Base-by-base conservation (phyloP, 1,140 invertebrate genomes). In the Aphelinus atriplicis region DNA sequence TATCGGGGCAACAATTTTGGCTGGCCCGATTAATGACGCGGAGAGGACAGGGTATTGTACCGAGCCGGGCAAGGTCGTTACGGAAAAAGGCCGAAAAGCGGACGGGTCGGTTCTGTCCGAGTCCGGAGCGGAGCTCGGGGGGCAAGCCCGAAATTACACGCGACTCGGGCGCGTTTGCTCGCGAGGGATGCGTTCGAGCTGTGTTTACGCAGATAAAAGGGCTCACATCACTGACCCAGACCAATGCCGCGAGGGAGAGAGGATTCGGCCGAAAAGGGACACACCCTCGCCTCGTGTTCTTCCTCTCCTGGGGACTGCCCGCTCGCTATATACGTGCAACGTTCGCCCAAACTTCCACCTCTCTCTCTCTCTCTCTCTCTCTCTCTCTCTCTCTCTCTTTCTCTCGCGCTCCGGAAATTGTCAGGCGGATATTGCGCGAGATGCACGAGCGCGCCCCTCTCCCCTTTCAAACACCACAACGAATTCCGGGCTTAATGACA, bases 181-280 rank as follows among this genome's bases (percentile, higher is more conserved):
- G 58, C 58, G 26, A 26, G 26, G 26, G 26, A 26, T 26, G 26
- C 26, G 26, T 26, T 26, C 26, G 26, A 26, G 26, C 26, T 26
- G 26, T 26, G 26, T 60, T 60, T 60, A 3, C 43, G 58, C 42
- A 60, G 42, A 26, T 26, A 26, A 26, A 26, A 26, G 26, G 26
- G 26, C 26, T 26, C 58, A 64, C 57, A 61, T 7, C 50, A 72
- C 71, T 72, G 61, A 72, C 71, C 71, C 61, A 72, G 57, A 60
- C 57, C 57, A 6, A 7, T 7, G 5, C 58, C 6, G 7, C 26
- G 58, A 43, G 26, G 26, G 26, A 26, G 26, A 26, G 26, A 26
- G 26, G 26, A 26, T 26, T 26, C 26, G 26, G 26, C 2, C 58
- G 9, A 55, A 71, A 71, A 71, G 70, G 48, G 58, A 50, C 70